Conservation (phyloP, 1,140 invertebrate species). For the Plodia interpunctella region DNA sequence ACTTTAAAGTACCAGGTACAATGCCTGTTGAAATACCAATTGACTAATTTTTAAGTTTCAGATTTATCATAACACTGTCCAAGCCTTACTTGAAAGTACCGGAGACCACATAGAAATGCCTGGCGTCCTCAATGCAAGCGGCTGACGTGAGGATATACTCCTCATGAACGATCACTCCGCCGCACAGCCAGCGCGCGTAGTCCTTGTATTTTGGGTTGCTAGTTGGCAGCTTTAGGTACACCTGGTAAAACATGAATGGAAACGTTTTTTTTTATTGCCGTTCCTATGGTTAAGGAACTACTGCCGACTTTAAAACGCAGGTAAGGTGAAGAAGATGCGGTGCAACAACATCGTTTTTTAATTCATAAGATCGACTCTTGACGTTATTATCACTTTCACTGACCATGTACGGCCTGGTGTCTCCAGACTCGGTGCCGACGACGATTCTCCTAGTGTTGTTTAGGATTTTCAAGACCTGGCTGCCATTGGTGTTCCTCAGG, state of each 20-base stretch:
- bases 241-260: slow-evolving; percentile 28
- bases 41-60: no score
- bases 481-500: slow-evolving; percentile 35
- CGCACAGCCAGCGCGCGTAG: slow-evolving; percentile 54
- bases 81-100: slow-evolving; percentile 60
- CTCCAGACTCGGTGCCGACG: slow-evolving; percentile 44
- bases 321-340: no score
- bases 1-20: no score
- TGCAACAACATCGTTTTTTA: no score
- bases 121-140: slow-evolving; percentile 58
- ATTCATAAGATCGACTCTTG: no score
- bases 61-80: no score
- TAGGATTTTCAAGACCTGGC: slow-evolving; percentile 34
- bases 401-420: slow-evolving; percentile 59
- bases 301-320: no score
- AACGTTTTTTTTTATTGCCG: no score
- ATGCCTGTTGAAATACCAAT: no score
- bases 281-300: no score
- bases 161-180: slow-evolving; percentile 60
- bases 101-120: slow-evolving; percentile 61
- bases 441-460: slow-evolving; percentile 57
- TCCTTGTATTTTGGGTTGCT: slow-evolving; percentile 37
- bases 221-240: slow-evolving; percentile 51
- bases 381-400: no score
- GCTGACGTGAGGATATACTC: slow-evolving; percentile 64